Percentiles rank a stretch among this genome's conserved stretches.
Evolutionary conservation across 2,888 invertebrate genomes (phyloP).

Genomic region (Pristionchus exspectatus): DNA sequence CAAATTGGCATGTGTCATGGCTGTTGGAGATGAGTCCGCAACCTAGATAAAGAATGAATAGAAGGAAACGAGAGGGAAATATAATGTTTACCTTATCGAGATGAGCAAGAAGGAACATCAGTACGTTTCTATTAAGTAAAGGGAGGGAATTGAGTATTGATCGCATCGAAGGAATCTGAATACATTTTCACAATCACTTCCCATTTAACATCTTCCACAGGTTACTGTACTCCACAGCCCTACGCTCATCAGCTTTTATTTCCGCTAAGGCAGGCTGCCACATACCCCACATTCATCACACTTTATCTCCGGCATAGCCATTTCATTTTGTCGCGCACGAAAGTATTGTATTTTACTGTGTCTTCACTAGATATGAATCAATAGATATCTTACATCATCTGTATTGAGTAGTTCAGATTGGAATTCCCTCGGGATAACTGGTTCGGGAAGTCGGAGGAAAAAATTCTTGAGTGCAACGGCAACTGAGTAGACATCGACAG

Average conservation of each 20-base stretch:
- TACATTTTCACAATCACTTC: too few species aligned
- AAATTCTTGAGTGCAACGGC: conserved; percentile 53
- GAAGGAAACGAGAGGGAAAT: too few species aligned
- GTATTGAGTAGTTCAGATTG: conserved; percentile 27
- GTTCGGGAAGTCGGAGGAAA: conserved; percentile 46
- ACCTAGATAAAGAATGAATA: not conserved
- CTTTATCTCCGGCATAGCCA: too few species aligned
- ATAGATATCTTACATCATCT: not conserved
- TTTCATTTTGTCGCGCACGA: too few species aligned
- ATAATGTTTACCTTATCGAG: conserved; percentile 25
- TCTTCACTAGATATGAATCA: too few species aligned
- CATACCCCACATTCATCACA: too few species aligned
- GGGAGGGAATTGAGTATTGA: not conserved
- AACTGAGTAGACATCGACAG: conserved; percentile 49
- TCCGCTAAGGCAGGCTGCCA: too few species aligned
- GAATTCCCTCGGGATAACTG: conserved; percentile 1
- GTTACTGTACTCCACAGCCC: too few species aligned
- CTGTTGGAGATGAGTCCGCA: conserved; percentile 22
- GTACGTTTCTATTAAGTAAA: not conserved
- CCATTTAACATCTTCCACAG: too few species aligned
- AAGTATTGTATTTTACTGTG: too few species aligned
- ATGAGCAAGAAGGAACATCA: conserved; percentile 1
- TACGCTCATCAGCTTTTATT: too few species aligned
- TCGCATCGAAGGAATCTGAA: conserved; percentile 2
- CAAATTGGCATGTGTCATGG: conserved; percentile 49